These are phyloP conservation scores for Drosophila insularis DNA, from an alignment of 1,140 invertebrate species.

Conservation along the genomic window DNA sequence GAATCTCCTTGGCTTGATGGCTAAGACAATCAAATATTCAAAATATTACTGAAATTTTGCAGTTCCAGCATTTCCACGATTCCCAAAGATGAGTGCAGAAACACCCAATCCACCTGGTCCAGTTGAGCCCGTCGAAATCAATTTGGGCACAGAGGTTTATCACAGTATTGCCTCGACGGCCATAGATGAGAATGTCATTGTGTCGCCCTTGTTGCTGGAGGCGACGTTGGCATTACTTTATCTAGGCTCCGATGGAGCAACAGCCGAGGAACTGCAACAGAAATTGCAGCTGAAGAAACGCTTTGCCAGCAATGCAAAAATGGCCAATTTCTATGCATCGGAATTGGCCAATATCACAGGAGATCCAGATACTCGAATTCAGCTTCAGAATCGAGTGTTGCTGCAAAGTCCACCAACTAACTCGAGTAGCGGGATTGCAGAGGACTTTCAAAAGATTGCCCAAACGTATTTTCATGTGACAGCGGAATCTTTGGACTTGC, in stretches of 20 bases:
- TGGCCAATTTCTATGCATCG: slow-evolving; percentile 73
- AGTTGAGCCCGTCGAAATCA: slow-evolving; percentile 24
- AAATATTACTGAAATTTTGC: background rate
- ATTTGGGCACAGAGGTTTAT: slow-evolving; percentile 51
- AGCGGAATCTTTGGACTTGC: slow-evolving; percentile 55
- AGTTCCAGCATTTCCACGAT: background rate
- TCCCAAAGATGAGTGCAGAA: slow-evolving; percentile 49
- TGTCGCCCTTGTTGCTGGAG: slow-evolving; percentile 73
- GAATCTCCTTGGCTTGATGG: no score
- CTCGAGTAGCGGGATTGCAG: slow-evolving; percentile 29
- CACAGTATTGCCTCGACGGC: slow-evolving; percentile 49
- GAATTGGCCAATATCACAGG: slow-evolving; percentile 48
- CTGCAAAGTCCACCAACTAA: slow-evolving; percentile 25
- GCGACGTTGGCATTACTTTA: slow-evolving; percentile 62
- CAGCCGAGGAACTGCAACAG: slow-evolving; percentile 66
- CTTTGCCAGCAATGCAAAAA: slow-evolving; percentile 77
- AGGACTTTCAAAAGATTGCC: slow-evolving; percentile 75
- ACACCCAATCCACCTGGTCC: slow-evolving; percentile 8
- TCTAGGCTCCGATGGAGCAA: slow-evolving; percentile 72
- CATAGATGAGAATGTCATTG: slow-evolving; percentile 59
- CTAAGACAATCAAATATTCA: no score
- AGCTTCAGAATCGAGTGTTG: slow-evolving; percentile 56
- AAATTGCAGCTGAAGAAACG: slow-evolving; percentile 61
- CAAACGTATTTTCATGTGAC: slow-evolving; percentile 75
- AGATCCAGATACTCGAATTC: slow-evolving; percentile 55